phyloP scores from a whole-genome alignment of 2,113 vertebrate genomes.

The Tetrax tetrax region DNA sequence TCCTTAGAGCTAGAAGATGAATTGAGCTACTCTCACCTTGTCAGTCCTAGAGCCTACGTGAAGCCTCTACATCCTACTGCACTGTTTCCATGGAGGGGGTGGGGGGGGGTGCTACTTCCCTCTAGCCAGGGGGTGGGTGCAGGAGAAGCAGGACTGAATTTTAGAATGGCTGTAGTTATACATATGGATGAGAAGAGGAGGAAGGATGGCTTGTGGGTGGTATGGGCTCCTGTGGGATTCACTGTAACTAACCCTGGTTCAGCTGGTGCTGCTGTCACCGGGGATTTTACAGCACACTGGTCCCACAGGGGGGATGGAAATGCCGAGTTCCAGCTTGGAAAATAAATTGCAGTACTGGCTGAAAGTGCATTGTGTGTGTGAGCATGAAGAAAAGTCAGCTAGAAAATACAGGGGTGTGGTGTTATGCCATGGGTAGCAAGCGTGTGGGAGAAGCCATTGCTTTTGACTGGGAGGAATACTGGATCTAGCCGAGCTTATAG shows the following conservation, averaged over 20 bases:
- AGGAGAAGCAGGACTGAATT: not conserved
- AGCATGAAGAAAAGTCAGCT: not conserved
- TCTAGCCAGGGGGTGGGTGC: not conserved
- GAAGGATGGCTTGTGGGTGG: not conserved
- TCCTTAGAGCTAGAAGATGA: not conserved
- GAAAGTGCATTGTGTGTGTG: not conserved
- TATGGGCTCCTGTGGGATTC: not conserved
- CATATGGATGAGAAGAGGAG: not conserved
- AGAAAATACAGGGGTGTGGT: not conserved
- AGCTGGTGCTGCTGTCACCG: not conserved
- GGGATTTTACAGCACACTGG: not conserved
- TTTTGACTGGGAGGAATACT: not conserved
- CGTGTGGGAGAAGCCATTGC: accelerated
- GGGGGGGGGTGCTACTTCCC: accelerated
- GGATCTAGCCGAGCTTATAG: not conserved
- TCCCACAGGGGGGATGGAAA: not conserved
- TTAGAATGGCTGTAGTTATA: not conserved
- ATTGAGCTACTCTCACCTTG: not conserved
- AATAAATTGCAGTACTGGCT: not conserved
- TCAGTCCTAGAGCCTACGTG: accelerated
- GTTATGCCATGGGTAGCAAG: accelerated
- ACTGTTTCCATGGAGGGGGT: not conserved
- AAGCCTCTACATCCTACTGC: not conserved
- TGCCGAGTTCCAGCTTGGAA: not conserved
- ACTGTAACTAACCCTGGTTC: not conserved